Evolutionary conservation across 2,797 vertebrate species (phyloP), one percentile per base, ranked within the genome.

Genomic region (Danio aesculapii): DNA sequence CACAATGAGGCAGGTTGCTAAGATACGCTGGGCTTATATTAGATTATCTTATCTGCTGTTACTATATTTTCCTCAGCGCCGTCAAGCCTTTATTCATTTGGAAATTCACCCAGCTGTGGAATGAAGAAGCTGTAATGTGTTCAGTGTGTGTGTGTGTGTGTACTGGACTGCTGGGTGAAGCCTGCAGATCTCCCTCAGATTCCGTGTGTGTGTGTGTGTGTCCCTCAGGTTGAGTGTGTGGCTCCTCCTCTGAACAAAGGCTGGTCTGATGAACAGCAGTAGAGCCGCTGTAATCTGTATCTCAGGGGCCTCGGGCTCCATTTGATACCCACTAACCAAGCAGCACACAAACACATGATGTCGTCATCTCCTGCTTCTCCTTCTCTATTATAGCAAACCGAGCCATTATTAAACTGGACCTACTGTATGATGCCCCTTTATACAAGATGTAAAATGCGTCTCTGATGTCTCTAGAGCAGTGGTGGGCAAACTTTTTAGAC

Each of bases 1-100:
- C 89, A 86, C 90, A 93, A 93, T 94, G 93, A 93, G 92, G 92
- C 91, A 92, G 92, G 94, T 95, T 95, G 94, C 94, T 95, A 94
- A 94, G 93, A 94, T 93, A 94, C 94, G 84, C 89, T 77, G 90
- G 88, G 87, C 87, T 93, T 93, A 93, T 93, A 94, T 94, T 93
- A 93, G 92, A 94, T 94, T 93, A 93, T 89, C 88, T 94, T 93
- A 93, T 93, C 92, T 91, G 88, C 90, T 87, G 91, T 93, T 92
- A 91, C 94, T 93, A 93, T 94, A 94, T 94, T 95, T 94, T 93
- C 91, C 90, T 81, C 89, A 83, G 88, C 87, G 83, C 89, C 73
- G 64, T 90, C 88, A 90, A 93, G 86, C 87, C 85, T 88, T 93
- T 93, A 93, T 93, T 94, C 89, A 94, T 94, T 93, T 93, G 89